Percentiles rank a stretch among this genome's conserved stretches.
phyloP scores from a whole-genome alignment of 1,140 invertebrate genomes.

The Nylanderia fulva region DNA sequence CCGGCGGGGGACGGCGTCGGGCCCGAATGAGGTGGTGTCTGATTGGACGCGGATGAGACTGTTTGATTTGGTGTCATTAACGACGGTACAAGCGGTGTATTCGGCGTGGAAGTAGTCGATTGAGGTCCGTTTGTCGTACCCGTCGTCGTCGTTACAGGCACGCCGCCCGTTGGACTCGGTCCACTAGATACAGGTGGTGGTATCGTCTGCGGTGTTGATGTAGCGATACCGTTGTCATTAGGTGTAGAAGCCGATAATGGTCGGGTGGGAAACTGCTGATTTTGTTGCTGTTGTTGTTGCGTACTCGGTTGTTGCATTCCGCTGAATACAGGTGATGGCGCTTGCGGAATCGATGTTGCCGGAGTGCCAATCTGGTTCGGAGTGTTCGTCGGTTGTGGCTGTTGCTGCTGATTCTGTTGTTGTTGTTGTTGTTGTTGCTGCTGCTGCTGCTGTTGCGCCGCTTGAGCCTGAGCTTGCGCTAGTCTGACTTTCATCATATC shows the following conservation, averaged over 20 bases:
- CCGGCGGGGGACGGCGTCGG: conserved; percentile 83
- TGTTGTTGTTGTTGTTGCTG: conserved; percentile 74
- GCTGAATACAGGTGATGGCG: conserved; percentile 86
- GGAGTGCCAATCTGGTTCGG: conserved; percentile 76
- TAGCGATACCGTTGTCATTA: conserved; percentile 79
- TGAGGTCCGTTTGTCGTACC: conserved; percentile 81
- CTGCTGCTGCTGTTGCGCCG: conserved; percentile 72
- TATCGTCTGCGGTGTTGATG: conserved; percentile 81
- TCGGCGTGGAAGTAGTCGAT: conserved; percentile 82
- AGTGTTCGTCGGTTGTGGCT: conserved; percentile 77
- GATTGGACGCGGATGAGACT: conserved; percentile 79
- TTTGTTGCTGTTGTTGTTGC: conserved; percentile 75
- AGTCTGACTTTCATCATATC: conserved; percentile 87
- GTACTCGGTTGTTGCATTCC: conserved; percentile 71
- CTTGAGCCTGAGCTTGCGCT: conserved; percentile 80
- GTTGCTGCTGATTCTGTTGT: conserved; percentile 74
- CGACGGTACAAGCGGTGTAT: conserved; percentile 82
- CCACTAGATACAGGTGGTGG: conserved; percentile 81
- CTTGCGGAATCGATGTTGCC: conserved; percentile 82
- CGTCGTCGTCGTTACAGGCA: conserved; percentile 72
- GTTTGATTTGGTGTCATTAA: conserved; percentile 83
- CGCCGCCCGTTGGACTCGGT: conserved; percentile 77
- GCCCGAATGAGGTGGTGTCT: conserved; percentile 84
- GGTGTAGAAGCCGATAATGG: conserved; percentile 81
- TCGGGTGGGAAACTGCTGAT: conserved; percentile 81